Conservation (phyloP, 2,113 vertebrate species). For the Circaetus gallicus region DNA sequence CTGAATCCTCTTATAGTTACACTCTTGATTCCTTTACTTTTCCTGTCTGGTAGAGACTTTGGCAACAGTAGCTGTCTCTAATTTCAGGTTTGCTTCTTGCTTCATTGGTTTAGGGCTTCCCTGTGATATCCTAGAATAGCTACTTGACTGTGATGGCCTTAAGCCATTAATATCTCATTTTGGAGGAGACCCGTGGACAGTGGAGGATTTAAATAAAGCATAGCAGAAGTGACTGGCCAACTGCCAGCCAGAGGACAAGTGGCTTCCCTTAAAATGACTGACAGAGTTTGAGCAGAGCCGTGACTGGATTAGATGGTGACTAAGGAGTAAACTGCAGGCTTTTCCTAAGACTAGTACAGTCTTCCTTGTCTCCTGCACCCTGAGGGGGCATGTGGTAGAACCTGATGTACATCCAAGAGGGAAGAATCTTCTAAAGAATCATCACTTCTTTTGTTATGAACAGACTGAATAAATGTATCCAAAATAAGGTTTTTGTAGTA, state of each 20-base stretch:
- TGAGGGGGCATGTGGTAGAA: background rate
- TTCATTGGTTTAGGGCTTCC: conserved; percentile 25
- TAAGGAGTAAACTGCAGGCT: background rate
- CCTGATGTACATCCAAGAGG: background rate
- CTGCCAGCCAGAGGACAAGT: conserved; percentile 30
- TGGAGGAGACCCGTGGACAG: conserved; percentile 14
- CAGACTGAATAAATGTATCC: background rate
- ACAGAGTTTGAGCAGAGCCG: background rate
- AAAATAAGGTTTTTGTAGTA: background rate
- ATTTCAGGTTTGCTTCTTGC: background rate
- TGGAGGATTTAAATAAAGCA: conserved; percentile 42
- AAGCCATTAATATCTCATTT: conserved; percentile 25
- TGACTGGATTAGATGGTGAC: conserved; percentile 31
- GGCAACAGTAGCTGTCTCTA: background rate
- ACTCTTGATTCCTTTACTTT: background rate
- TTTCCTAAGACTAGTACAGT: background rate
- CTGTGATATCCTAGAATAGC: conserved; percentile 41
- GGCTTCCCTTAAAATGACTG: conserved; percentile 52
- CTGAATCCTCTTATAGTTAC: background rate
- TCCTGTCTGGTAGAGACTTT: background rate
- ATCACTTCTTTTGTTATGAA: background rate
- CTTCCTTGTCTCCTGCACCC: background rate
- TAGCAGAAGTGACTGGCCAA: conserved; percentile 5
- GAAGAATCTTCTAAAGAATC: background rate
- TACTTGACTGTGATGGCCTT: conserved; percentile 9